These are phyloP conservation scores for Eristalis pertinax DNA, from an alignment of 2,888 invertebrate species.

Conservation along the genomic window DNA sequence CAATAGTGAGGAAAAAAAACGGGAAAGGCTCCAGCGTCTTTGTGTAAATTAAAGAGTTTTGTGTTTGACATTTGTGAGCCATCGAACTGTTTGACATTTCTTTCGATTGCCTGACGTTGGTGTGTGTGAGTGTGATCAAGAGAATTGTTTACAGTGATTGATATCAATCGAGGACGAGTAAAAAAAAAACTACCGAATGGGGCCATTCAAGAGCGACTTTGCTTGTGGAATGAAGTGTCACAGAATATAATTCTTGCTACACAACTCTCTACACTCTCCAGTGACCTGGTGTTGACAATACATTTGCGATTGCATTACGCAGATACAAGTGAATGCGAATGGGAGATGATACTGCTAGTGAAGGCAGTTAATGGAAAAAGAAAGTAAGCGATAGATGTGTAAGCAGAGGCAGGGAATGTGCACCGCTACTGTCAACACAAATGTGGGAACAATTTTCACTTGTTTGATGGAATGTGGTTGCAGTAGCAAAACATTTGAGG, in stretches of 20 bases:
- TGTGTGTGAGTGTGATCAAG: no score
- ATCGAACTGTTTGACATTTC: no score
- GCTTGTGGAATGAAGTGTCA: background rate
- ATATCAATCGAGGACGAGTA: no score
- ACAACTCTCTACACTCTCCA: background rate
- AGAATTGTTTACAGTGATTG: no score
- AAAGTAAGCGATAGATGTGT: slow-evolving; percentile 23
- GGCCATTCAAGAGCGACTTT: background rate
- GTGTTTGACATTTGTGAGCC: background rate
- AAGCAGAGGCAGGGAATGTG: slow-evolving; percentile 5
- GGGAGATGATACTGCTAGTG: background rate
- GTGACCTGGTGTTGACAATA: background rate
- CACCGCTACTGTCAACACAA: background rate
- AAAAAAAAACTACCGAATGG: background rate
- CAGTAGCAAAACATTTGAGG: background rate
- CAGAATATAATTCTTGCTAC: background rate
- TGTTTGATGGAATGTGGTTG: background rate
- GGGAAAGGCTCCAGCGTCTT: background rate
- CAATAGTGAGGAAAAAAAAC: background rate
- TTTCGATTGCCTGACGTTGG: no score
- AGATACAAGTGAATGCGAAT: background rate
- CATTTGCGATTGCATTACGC: background rate
- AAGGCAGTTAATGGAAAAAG: slow-evolving; percentile 1
- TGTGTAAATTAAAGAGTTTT: background rate
- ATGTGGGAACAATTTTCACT: background rate